These are phyloP conservation scores for Eilema depressum DNA, from an alignment of 2,888 invertebrate genomes.

Conservation along the genomic window DNA sequence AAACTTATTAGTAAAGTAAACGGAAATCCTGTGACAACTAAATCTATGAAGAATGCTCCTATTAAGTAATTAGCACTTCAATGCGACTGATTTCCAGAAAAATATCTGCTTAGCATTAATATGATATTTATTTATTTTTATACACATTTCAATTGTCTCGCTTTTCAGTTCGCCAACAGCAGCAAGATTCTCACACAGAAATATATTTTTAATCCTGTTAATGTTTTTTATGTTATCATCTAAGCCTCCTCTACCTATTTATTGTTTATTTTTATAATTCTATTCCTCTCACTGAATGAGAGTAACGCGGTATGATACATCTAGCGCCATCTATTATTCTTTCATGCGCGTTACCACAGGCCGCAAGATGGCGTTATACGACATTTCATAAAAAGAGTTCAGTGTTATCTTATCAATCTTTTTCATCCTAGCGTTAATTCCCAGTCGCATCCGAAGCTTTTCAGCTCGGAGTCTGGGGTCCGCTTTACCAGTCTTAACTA, in stretches of 20 bases:
- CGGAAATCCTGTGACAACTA: slow-evolving; percentile 92
- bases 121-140: slow-evolving; percentile 27
- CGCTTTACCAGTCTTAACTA: too few relatives aligned
- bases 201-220: slow-evolving; percentile 29
- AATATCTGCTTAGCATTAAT: slow-evolving; percentile 8
- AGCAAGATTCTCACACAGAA: slow-evolving; percentile 29
- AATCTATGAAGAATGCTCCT: slow-evolving; percentile 92
- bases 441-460: too few relatives aligned
- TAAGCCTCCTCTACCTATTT: neutral
- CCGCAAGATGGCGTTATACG: neutral
- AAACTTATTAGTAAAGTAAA: slow-evolving; percentile 89
- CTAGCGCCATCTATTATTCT: neutral
- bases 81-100: slow-evolving; percentile 27
- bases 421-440: too few relatives aligned
- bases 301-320: neutral
- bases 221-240: neutral
- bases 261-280: neutral
- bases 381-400: neutral
- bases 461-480: too few relatives aligned
- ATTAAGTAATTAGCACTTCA: slow-evolving; percentile 88
- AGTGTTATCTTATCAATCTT: too few relatives aligned
- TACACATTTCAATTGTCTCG: neutral
- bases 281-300: neutral
- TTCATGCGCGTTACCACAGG: neutral
- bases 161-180: slow-evolving; percentile 15